These are phyloP conservation scores for Bos javanicus DNA, from an alignment of 2,113 vertebrate species.

Conservation along the genomic window DNA sequence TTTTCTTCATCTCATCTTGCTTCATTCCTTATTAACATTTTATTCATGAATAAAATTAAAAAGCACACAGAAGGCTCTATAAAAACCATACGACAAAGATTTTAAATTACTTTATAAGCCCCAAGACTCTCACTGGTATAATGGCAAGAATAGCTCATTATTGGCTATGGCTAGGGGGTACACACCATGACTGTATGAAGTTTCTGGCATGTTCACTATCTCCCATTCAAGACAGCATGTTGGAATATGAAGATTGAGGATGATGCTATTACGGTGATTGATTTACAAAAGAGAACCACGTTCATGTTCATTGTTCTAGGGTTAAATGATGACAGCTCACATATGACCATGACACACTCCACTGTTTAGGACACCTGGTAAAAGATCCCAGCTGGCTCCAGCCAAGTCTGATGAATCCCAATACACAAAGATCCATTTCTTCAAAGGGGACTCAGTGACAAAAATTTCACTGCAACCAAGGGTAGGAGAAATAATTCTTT, in stretches of 20 bases:
- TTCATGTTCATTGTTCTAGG: too few species aligned
- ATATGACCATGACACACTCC: rapidly evolving
- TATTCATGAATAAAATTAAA: constrained; percentile 8
- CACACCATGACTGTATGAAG: rapidly evolving
- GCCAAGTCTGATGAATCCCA: not conserved
- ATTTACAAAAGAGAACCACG: not conserved
- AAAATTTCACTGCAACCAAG: not conserved
- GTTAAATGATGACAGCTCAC: not conserved
- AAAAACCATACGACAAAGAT: constrained; percentile 35
- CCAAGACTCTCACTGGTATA: not conserved
- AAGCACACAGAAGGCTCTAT: constrained; percentile 2
- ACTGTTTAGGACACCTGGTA: not conserved
- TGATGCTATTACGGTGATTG: not conserved
- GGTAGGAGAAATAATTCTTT: not conserved
- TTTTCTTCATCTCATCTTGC: not conserved
- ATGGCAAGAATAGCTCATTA: not conserved
- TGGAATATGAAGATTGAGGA: not conserved
- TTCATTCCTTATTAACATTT: constrained; percentile 49
- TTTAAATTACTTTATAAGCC: not conserved
- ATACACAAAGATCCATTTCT: not conserved
- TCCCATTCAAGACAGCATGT: not conserved
- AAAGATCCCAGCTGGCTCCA: not conserved
- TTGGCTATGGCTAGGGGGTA: not conserved
- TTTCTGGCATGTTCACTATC: not conserved
- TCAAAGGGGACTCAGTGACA: not conserved